Evolutionary conservation across 2,797 vertebrate genomes (phyloP).

Genomic region (Etheostoma nigrum): DNA sequence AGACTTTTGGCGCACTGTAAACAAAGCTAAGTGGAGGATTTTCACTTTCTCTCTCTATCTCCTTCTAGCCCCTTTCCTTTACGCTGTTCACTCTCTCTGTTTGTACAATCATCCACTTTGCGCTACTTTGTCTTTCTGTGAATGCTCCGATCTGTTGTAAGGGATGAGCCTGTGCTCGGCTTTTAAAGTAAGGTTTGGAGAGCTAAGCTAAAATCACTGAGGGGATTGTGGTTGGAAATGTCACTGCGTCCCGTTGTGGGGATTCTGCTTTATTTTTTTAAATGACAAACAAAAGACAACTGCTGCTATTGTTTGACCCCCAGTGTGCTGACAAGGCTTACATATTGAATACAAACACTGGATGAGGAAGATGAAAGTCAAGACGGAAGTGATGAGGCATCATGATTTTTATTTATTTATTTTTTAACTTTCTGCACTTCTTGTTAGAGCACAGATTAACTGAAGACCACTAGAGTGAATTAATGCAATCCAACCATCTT

Average conservation of each 20-base stretch:
- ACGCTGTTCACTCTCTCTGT: constrained; percentile 32
- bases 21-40: constrained; percentile 68
- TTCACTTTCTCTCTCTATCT: constrained; percentile 36
- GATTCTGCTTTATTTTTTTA: constrained; percentile 16
- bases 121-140: constrained; percentile 41
- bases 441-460: constrained; percentile 38
- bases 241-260: constrained; percentile 51
- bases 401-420: constrained; percentile 39
- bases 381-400: constrained; percentile 58
- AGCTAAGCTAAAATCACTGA: constrained; percentile 56
- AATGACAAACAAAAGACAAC: constrained; percentile 37
- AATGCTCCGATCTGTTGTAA: constrained; percentile 47
- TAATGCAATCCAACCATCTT: background rate
- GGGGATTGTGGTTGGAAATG: constrained; percentile 70
- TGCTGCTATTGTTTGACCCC: constrained; percentile 51
- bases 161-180: constrained; percentile 47
- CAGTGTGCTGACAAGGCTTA: constrained; percentile 49
- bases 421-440: background rate
- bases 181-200: constrained; percentile 31
- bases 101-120: constrained; percentile 68
- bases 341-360: constrained; percentile 45
- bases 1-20: constrained; percentile 53
- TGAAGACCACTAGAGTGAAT: constrained; percentile 1
- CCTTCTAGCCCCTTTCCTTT: background rate
- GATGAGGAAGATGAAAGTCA: constrained; percentile 54